These are phyloP conservation scores for roundworm (Caenorhabditis elegans) DNA, from an alignment of 1,140 invertebrate genomes.

Conservation along the genomic window DNA sequence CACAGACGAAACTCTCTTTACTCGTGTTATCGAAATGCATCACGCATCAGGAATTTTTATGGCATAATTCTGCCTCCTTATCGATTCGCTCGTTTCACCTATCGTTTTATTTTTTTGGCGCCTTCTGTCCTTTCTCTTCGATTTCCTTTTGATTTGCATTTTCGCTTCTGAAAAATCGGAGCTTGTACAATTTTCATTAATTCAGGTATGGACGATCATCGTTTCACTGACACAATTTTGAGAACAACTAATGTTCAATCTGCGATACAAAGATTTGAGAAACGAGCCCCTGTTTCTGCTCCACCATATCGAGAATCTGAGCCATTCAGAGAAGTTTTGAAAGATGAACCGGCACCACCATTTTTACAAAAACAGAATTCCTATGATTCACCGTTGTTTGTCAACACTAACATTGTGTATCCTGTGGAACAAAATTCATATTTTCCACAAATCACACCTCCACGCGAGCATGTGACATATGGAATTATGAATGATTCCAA, in stretches of 20 bases:
- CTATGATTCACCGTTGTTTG: not conserved
- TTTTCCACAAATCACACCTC: constrained; percentile 6
- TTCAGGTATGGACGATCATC: constrained; percentile 22
- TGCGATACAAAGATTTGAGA: constrained; percentile 35
- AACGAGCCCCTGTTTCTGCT: not conserved
- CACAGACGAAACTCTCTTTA: not conserved
- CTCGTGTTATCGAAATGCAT: constrained; percentile 26
- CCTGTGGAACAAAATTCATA: not conserved
- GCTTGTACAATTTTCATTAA: too few relatives aligned
- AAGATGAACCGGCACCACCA: not conserved
- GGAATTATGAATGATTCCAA: not conserved
- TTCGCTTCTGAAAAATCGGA: not conserved
- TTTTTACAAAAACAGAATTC: not conserved
- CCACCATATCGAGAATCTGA: not conserved
- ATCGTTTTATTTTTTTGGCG: not conserved
- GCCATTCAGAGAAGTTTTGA: not conserved
- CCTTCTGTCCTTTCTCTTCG: not conserved
- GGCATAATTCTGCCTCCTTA: constrained; percentile 21
- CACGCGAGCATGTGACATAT: not conserved
- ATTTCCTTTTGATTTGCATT: not conserved
- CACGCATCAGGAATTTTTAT: constrained; percentile 27
- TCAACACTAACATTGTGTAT: constrained; percentile 3
- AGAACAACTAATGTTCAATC: constrained; percentile 28
- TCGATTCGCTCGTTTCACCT: not conserved
- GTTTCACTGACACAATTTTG: constrained; percentile 39